Evolutionary conservation across 2,888 invertebrate genomes (phyloP).

Genomic region (Microplitis deprimator): DNA sequence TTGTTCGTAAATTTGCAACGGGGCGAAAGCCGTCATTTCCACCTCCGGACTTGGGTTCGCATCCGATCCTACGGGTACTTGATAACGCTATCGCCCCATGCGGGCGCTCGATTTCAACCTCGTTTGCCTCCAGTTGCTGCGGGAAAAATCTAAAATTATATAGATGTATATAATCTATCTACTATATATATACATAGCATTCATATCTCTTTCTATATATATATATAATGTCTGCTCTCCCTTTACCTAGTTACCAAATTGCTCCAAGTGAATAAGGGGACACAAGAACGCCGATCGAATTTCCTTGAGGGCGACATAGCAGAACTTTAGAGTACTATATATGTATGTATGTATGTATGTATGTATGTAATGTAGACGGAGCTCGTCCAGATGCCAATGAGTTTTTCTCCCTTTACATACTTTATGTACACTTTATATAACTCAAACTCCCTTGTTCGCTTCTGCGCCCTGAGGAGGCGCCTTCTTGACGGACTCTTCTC

Average conservation of each 20-base stretch:
- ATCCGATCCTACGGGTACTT: slow-evolving; percentile 42
- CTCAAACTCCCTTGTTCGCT: slow-evolving; percentile 19
- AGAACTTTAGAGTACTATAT: background rate
- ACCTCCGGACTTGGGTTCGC: slow-evolving; percentile 23
- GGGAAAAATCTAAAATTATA: slow-evolving; percentile 20
- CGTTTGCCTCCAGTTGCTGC: slow-evolving; percentile 6
- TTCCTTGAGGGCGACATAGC: slow-evolving; percentile 9
- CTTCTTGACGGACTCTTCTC: slow-evolving; percentile 24
- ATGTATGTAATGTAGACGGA: slow-evolving; percentile 2
- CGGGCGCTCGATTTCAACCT: slow-evolving; percentile 40
- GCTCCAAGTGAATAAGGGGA: slow-evolving; percentile 24
- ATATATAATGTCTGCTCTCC: background rate
- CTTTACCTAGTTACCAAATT: background rate
- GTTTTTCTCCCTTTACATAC: slow-evolving; percentile 18
- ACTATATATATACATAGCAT: background rate
- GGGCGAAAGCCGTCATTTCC: slow-evolving; percentile 37
- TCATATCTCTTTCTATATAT: background rate
- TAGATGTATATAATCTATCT: background rate
- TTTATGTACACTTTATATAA: slow-evolving; percentile 4
- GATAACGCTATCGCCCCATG: slow-evolving; percentile 42
- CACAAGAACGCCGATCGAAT: slow-evolving; percentile 25
- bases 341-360: background rate
- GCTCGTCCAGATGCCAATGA: slow-evolving; percentile 33
- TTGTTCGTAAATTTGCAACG: slow-evolving; percentile 30
- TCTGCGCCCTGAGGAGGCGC: slow-evolving; percentile 18